phyloP scores from a whole-genome alignment of 2,888 invertebrate species.

The Tenthredo amoena region DNA sequence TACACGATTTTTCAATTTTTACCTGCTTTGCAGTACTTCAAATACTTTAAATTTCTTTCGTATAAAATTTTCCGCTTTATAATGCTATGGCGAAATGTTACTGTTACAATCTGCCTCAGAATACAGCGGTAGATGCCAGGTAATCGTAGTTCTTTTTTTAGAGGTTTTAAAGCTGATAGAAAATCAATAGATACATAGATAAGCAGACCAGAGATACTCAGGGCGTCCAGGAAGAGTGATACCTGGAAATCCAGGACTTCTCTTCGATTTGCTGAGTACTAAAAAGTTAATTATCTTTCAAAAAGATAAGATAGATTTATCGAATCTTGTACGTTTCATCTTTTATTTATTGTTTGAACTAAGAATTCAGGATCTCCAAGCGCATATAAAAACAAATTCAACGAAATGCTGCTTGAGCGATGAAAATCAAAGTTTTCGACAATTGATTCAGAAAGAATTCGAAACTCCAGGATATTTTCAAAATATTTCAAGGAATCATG shows the following conservation, averaged over 20 bases:
- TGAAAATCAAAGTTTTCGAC: not conserved
- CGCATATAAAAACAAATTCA: not conserved
- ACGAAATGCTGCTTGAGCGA: not conserved
- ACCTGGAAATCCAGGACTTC: not conserved
- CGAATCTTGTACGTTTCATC: not conserved
- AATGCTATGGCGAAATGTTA: not conserved
- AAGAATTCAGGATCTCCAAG: not conserved
- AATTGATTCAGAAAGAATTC: not conserved
- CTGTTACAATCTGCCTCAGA: not conserved
- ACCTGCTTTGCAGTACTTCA: not conserved
- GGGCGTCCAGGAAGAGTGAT: not conserved
- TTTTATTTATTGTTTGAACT: not conserved
- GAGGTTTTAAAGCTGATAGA: not conserved
- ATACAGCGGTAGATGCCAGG: not conserved
- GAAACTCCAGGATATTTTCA: not conserved
- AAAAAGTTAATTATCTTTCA: not conserved
- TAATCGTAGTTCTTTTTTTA: not conserved
- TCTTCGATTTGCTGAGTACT: not conserved
- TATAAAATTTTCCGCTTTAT: not conserved
- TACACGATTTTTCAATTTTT: not conserved
- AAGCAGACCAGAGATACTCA: not conserved
- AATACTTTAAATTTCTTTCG: not conserved
- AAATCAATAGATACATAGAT: conserved; percentile 2
- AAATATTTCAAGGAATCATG: not conserved
- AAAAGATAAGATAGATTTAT: not conserved